Conservation (phyloP, 1,140 invertebrate genomes). For the Cydia pomonella region DNA sequence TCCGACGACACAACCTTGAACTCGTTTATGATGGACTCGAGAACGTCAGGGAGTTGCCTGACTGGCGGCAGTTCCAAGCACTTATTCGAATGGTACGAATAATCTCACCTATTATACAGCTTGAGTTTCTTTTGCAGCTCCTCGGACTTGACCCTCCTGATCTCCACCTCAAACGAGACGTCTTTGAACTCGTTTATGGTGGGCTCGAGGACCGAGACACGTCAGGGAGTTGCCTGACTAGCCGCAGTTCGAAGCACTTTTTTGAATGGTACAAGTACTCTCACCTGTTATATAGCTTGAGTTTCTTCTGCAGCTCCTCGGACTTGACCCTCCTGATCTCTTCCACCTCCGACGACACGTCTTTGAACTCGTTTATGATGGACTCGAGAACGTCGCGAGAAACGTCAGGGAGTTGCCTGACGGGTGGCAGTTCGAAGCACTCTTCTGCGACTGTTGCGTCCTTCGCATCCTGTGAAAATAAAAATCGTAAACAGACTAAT, state of each 20-base stretch:
- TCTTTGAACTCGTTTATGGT: slow-evolving; percentile 70
- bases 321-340: slow-evolving; percentile 57
- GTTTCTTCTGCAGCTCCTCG: slow-evolving; percentile 65
- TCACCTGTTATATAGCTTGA: slow-evolving; percentile 63
- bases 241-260: slow-evolving; percentile 75
- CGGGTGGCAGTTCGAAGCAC: slow-evolving; percentile 74
- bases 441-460: slow-evolving; percentile 61
- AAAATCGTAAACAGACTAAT: background rate
- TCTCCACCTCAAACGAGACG: slow-evolving; percentile 56
- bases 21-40: slow-evolving; percentile 70
- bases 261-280: no score
- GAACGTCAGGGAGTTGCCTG: slow-evolving; percentile 69
- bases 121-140: slow-evolving; percentile 68
- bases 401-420: slow-evolving; percentile 70
- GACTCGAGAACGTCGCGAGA: slow-evolving; percentile 69
- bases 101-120: slow-evolving; percentile 55
- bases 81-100: slow-evolving; percentile 35
- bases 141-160: slow-evolving; percentile 56
- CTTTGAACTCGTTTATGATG: slow-evolving; percentile 68
- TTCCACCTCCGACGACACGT: slow-evolving; percentile 58
- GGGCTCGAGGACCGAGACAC: slow-evolving; percentile 68
- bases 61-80: slow-evolving; percentile 76
- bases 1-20: slow-evolving; percentile 63
- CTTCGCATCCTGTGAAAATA: slow-evolving; percentile 14
- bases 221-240: slow-evolving; percentile 70